These are phyloP conservation scores for Aphelenchoides besseyi DNA, from an alignment of 1,140 invertebrate genomes.

Conservation along the genomic window DNA sequence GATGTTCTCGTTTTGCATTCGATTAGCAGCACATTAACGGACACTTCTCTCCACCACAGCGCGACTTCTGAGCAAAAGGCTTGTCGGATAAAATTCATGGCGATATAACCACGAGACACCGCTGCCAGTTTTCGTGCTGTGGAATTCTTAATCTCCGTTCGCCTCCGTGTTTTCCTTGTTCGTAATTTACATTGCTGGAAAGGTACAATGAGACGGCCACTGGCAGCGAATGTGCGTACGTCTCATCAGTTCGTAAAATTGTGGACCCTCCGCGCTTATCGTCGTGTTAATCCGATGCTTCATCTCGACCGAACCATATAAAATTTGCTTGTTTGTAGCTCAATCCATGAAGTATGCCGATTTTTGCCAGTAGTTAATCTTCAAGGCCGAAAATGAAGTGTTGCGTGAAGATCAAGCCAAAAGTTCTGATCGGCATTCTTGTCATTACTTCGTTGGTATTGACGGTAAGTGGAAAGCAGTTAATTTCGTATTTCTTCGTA, in stretches of 20 bases:
- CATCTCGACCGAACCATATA: neutral
- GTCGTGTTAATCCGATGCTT: neutral
- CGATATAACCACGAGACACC: neutral
- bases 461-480: no score
- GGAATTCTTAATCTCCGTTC: neutral
- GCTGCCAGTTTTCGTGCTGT: neutral
- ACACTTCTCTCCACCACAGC: neutral
- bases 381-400: neutral
- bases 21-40: neutral
- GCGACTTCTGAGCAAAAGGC: neutral
- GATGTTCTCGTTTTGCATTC: slow-evolving; percentile 1
- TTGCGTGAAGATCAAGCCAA: neutral
- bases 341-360: neutral
- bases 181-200: neutral
- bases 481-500: no score
- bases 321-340: neutral
- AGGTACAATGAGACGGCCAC: no score
- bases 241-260: neutral
- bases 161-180: neutral
- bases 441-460: no score
- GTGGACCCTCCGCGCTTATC: neutral
- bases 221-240: no score
- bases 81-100: neutral
- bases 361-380: neutral
- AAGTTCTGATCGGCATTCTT: neutral